Conservation (phyloP, 2,888 invertebrate species). For the Octonoba sinensis region DNA sequence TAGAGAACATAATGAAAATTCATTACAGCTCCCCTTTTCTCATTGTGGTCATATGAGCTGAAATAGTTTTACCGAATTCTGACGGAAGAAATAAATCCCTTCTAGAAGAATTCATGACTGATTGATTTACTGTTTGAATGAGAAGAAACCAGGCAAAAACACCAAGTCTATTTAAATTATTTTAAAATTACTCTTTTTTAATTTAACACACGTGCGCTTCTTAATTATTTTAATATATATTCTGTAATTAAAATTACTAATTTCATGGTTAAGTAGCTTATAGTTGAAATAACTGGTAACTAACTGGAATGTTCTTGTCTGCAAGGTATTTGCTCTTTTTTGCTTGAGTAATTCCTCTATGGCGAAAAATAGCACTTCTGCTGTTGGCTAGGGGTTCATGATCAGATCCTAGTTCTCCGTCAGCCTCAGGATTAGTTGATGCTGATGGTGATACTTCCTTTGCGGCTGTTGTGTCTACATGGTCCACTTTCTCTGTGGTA, state of each 20-base stretch:
- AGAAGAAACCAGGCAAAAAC: no score
- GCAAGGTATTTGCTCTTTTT: constrained; percentile 46
- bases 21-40: no score
- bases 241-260: no score
- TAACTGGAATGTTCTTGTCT: constrained; percentile 6
- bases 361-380: constrained; percentile 51
- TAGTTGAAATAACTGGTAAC: background rate
- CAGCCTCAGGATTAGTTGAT: background rate
- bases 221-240: background rate
- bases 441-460: constrained; percentile 21
- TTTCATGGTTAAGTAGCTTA: no score
- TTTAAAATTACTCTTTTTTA: background rate
- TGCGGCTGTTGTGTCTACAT: background rate
- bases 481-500: background rate
- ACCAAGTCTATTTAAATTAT: no score
- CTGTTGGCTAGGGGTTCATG: constrained; percentile 17
- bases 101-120: no score
- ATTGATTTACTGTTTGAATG: no score
- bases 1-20: no score
- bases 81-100: no score
- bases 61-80: no score
- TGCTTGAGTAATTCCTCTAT: constrained; percentile 51
- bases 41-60: no score
- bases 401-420: background rate
- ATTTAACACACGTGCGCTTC: background rate